These are phyloP conservation scores for Nomada hirtipes DNA, from an alignment of 2,888 invertebrate species.

Conservation along the genomic window DNA sequence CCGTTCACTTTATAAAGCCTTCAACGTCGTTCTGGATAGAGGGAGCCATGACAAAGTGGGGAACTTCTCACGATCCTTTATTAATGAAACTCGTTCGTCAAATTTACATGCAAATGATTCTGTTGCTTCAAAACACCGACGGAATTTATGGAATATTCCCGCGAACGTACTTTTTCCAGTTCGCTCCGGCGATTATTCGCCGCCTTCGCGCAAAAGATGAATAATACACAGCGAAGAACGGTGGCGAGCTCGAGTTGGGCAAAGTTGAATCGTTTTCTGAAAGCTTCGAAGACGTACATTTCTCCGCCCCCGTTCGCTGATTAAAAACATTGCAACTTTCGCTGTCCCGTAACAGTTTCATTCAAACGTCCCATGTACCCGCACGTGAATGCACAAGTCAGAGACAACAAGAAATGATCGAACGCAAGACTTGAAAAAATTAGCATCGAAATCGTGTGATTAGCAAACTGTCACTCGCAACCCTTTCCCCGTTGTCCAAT, in stretches of 20 bases:
- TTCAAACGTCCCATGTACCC: too few relatives aligned
- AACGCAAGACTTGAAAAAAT: too few relatives aligned
- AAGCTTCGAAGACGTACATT: neutral
- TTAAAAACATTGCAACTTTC: neutral
- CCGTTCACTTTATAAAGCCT: constrained; percentile 15
- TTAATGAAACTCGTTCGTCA: constrained; percentile 14
- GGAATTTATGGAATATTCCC: constrained; percentile 4
- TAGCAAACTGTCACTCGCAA: too few relatives aligned
- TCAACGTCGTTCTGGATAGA: neutral
- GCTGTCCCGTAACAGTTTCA: too few relatives aligned
- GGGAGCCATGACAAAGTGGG: neutral
- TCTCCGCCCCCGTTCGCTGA: neutral
- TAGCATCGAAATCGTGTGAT: too few relatives aligned
- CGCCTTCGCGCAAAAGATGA: neutral
- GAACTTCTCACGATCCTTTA: neutral
- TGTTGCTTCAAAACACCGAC: neutral
- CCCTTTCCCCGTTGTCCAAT: too few relatives aligned
- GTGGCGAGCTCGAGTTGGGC: neutral
- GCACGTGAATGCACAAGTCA: too few relatives aligned
- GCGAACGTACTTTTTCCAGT: neutral
- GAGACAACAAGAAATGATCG: too few relatives aligned
- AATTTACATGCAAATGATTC: constrained; percentile 32
- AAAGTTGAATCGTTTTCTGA: neutral
- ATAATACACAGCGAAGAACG: neutral
- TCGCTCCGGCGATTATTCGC: neutral